These are phyloP conservation scores for Cuniculus paca DNA, from an alignment of 2,797 vertebrate genomes.

Conservation along the genomic window DNA sequence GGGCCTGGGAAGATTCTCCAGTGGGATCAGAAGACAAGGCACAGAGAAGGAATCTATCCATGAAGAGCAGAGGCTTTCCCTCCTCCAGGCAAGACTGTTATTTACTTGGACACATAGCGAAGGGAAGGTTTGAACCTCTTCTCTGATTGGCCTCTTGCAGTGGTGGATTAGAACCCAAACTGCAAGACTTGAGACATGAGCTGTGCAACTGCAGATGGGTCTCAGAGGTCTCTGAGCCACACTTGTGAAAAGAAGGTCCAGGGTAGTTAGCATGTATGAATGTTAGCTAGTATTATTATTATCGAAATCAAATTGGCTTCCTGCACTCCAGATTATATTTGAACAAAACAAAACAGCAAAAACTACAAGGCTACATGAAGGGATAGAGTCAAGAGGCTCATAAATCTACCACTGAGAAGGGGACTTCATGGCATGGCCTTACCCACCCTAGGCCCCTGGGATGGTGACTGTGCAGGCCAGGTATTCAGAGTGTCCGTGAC, in stretches of 20 bases:
- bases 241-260: not conserved
- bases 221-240: not conserved
- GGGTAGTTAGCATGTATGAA: not conserved
- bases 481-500: accelerated
- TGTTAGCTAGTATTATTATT: not conserved
- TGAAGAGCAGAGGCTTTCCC: not conserved
- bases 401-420: not conserved
- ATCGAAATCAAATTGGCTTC: not conserved
- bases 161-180: not conserved
- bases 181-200: not conserved
- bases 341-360: not conserved
- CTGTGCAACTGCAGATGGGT: not conserved
- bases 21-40: not conserved
- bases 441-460: not conserved
- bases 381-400: not conserved
- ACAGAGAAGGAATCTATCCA: not conserved
- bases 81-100: not conserved
- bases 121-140: not conserved
- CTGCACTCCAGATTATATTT: not conserved
- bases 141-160: not conserved
- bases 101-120: not conserved
- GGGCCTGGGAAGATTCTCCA: not conserved
- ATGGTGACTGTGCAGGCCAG: not conserved
- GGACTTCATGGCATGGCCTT: not conserved
- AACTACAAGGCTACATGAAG: not conserved